phyloP scores from a whole-genome alignment of 2,797 vertebrate species.

The Labeo calbasu region DNA sequence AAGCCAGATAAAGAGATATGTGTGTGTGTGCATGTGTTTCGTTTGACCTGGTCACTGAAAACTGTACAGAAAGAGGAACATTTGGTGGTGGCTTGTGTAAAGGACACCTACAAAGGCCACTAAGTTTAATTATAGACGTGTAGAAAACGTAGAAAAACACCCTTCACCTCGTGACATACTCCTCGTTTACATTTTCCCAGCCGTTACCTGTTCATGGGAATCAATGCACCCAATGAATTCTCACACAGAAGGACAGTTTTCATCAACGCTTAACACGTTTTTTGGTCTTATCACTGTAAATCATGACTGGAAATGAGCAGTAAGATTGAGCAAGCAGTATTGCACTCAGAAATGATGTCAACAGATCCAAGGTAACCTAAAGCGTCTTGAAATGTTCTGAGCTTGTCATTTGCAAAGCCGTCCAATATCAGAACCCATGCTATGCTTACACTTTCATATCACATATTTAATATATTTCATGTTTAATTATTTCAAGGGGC shows the following conservation, averaged over 20 bases:
- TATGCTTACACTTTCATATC: background rate
- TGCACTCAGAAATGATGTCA: background rate
- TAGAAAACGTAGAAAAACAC: background rate
- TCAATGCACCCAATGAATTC: background rate
- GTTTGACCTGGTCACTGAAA: conserved; percentile 17
- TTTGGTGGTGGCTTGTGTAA: conserved; percentile 8
- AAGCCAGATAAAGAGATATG: background rate
- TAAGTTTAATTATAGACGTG: conserved; percentile 19
- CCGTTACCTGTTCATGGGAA: background rate
- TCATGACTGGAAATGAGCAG: background rate
- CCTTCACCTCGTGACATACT: background rate
- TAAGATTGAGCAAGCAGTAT: conserved; percentile 27
- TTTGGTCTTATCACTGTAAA: background rate
- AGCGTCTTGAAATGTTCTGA: background rate
- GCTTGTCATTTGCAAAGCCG: background rate
- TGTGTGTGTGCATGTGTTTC: background rate
- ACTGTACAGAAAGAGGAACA: conserved; percentile 2
- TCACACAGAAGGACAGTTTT: background rate
- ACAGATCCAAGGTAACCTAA: background rate
- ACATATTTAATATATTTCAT: background rate
- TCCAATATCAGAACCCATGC: background rate
- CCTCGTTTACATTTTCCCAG: background rate
- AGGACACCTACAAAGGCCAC: background rate
- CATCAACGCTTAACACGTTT: background rate
- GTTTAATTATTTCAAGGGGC: background rate